A percentile compares a stretch with the other conserved stretches of the same genome.
These are phyloP conservation scores for Synanthedon tipuliformis DNA, from an alignment of 2,888 invertebrate genomes.

Conservation along the genomic window DNA sequence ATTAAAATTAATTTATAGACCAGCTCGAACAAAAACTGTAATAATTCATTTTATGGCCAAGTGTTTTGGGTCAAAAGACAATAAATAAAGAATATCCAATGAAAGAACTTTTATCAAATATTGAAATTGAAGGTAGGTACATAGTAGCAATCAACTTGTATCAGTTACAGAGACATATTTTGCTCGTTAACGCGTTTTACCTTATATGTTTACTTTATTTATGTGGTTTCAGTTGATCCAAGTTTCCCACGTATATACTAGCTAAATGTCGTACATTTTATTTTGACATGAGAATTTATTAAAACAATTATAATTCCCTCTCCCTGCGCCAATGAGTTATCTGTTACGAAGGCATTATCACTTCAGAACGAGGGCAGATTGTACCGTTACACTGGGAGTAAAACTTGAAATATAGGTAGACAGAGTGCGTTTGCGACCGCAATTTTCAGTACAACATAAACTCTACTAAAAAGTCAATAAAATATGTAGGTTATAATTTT, in stretches of 20 bases:
- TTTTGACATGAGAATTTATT: slow-evolving; percentile 24
- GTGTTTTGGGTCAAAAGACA: too few species aligned
- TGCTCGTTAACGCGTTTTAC: neutral
- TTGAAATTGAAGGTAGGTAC: too few species aligned
- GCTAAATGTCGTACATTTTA: slow-evolving; percentile 5
- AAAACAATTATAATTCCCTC: slow-evolving; percentile 33
- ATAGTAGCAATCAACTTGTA: neutral
- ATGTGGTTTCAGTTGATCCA: neutral
- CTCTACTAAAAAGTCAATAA: too few species aligned
- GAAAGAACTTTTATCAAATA: too few species aligned
- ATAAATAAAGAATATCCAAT: too few species aligned
- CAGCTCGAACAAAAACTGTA: too few species aligned
- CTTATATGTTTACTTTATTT: neutral
- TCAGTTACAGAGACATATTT: neutral
- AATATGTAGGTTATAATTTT: too few species aligned
- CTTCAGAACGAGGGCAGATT: slow-evolving; percentile 39
- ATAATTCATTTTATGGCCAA: too few species aligned
- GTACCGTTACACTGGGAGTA: slow-evolving; percentile 40
- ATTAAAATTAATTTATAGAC: too few species aligned
- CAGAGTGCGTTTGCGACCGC: neutral
- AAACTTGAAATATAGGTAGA: slow-evolving; percentile 12
- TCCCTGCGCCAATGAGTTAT: slow-evolving; percentile 25
- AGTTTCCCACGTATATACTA: neutral
- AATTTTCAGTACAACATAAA: neutral
- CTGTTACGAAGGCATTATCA: slow-evolving; percentile 48